Conservation (phyloP, 2,888 invertebrate genomes). For the Andrena haemorrhoa region DNA sequence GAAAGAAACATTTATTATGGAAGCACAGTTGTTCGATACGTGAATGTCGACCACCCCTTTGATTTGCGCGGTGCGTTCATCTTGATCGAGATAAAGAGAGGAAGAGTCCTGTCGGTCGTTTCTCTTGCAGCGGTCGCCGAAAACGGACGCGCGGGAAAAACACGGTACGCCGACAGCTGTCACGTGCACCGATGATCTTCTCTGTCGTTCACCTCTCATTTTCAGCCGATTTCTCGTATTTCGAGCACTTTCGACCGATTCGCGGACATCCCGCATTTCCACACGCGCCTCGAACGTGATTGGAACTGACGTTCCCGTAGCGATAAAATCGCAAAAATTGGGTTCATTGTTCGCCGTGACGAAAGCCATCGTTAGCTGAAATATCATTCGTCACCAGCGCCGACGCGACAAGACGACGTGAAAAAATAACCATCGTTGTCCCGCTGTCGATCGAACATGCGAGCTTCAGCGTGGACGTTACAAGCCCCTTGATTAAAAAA, state of each 20-base stretch:
- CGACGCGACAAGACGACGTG: not conserved
- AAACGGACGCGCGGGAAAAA: conserved; percentile 63
- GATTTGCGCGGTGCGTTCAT: conserved; percentile 38
- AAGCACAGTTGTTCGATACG: not conserved
- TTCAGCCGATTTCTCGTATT: conserved; percentile 73
- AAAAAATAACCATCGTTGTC: conserved; percentile 22
- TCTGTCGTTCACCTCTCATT: conserved; percentile 71
- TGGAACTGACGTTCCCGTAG: conserved; percentile 63
- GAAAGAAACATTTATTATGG: conserved; percentile 1
- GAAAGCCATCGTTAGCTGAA: conserved; percentile 41
- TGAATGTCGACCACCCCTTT: conserved; percentile 20
- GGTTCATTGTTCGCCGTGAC: conserved; percentile 32
- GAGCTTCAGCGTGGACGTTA: not conserved
- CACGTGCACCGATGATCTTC: conserved; percentile 69
- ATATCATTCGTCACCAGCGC: conserved; percentile 34
- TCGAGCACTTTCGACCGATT: conserved; percentile 63
- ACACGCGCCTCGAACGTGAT: conserved; percentile 55
- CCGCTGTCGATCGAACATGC: conserved; percentile 4
- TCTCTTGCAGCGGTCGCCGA: conserved; percentile 44
- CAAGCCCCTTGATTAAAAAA: conserved; percentile 4
- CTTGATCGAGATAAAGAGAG: conserved; percentile 56
- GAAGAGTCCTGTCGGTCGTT: conserved; percentile 36
- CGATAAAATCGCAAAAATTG: conserved; percentile 55
- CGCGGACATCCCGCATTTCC: conserved; percentile 55
- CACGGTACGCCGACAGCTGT: conserved; percentile 69